These are phyloP conservation scores for Ormyrus thymus DNA, from an alignment of 2,888 invertebrate species.

Conservation along the genomic window DNA sequence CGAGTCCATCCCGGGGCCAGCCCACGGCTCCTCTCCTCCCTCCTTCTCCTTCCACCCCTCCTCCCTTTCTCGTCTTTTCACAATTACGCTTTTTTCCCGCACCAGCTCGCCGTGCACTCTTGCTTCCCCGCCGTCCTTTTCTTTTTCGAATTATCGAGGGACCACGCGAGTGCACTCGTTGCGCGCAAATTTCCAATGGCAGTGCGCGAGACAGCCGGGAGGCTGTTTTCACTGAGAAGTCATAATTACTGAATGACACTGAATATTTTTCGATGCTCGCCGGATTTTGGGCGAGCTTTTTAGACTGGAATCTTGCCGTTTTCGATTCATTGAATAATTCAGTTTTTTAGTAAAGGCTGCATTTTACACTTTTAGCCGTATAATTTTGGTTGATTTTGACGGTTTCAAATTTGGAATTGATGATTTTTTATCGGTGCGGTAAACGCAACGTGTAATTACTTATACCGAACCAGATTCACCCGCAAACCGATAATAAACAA, in stretches of 20 bases:
- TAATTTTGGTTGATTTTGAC: no score
- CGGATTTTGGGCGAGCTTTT: no score
- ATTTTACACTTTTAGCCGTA: no score
- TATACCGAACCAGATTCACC: not conserved
- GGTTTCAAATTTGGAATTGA: no score
- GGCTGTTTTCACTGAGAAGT: conserved; percentile 10
- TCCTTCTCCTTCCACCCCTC: not conserved
- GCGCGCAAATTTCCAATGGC: not conserved
- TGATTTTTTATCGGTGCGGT: not conserved
- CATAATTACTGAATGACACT: conserved; percentile 1
- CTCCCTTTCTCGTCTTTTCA: conserved; percentile 21
- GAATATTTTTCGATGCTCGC: no score
- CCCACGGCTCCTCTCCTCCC: conserved; percentile 59
- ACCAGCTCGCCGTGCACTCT: conserved; percentile 1
- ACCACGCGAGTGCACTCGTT: conserved; percentile 7
- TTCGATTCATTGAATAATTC: no score
- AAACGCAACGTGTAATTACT: not conserved
- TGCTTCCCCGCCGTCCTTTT: not conserved
- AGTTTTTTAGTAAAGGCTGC: no score
- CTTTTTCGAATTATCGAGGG: not conserved
- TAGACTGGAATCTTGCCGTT: no score
- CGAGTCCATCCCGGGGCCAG: conserved; percentile 64
- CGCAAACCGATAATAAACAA: not conserved
- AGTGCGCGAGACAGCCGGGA: not conserved
- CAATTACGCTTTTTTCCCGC: conserved; percentile 42